A percentile compares a stretch with the other conserved stretches of the same genome.
phyloP scores from a whole-genome alignment of 2,797 vertebrate species.

The Fistularia commersonii region DNA sequence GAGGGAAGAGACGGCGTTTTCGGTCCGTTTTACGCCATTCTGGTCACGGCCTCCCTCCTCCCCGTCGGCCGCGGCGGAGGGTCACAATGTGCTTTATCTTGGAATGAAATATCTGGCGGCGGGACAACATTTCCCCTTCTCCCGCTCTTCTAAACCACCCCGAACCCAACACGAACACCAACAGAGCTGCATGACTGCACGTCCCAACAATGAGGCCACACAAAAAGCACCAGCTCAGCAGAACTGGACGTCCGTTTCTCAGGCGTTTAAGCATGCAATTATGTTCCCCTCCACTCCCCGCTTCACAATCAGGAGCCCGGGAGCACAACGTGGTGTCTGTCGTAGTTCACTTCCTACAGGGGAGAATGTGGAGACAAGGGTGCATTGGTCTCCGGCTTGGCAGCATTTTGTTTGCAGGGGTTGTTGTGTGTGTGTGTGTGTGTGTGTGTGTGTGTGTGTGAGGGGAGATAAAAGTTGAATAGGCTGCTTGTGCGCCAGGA shows the following conservation, averaged over 20 bases:
- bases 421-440: too few species aligned
- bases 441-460: too few species aligned
- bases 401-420: slow-evolving; percentile 25
- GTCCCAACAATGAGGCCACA: slow-evolving; percentile 75
- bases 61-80: slow-evolving; percentile 38
- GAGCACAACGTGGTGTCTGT: slow-evolving; percentile 54
- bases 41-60: slow-evolving; percentile 26
- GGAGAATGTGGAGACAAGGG: slow-evolving; percentile 33
- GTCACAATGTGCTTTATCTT: slow-evolving; percentile 52
- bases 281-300: slow-evolving; percentile 59
- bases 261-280: slow-evolving; percentile 74
- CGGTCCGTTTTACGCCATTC: slow-evolving; percentile 33
- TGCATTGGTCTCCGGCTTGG: slow-evolving; percentile 28
- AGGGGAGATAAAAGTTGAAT: slow-evolving; percentile 15
- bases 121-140: slow-evolving; percentile 51
- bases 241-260: slow-evolving; percentile 73
- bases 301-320: slow-evolving; percentile 52
- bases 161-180: slow-evolving; percentile 61
- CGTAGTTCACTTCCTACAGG: slow-evolving; percentile 29
- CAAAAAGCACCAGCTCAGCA: slow-evolving; percentile 73
- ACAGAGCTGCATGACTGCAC: slow-evolving; percentile 74
- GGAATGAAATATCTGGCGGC: slow-evolving; percentile 59
- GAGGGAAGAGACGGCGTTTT: slow-evolving; percentile 17
- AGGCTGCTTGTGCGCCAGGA: neutral
- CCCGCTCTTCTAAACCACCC: slow-evolving; percentile 51